Evolutionary conservation across 1,140 invertebrate genomes (phyloP), one percentile per base, ranked within the genome.

Genomic region (Lasaia peninsularis): DNA sequence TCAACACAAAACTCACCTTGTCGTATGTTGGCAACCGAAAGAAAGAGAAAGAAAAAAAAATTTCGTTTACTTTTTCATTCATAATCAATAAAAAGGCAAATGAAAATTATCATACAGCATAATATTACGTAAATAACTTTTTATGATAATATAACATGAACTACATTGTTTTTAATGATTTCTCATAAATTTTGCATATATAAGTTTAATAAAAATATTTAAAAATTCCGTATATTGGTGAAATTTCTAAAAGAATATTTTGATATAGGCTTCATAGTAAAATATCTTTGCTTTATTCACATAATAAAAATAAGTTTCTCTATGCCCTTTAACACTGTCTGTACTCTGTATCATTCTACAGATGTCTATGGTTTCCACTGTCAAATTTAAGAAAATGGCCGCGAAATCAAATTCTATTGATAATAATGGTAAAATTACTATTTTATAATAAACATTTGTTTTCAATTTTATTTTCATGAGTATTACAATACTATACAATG

Each of bases 301-400:
- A 7, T 28, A 6, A 7, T 28, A 0, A 28, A 28, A 28, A 28
- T 3, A 28, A 28, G 24, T 6, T 55, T 62, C 3, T 56, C 52
- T 67, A 56, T 31, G 28, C 28, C 8, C 37, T 33, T 40, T 28
- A 0, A 11, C 51, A 18, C 33, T 34, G 50, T 18, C 9, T 20
- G n/a, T 44, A 5, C 2, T 12, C 2, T 52, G 14, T 24, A 24
- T 18, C 49, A 55, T 49, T 63, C 59, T 70, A 55, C 68, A 53
- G 12, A 54, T 51, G 28, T 52, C 56, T 60, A 24, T 44, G n/a
- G 31, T 24, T 50, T 64, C 61, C 60, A 52, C 61, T 82, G 80
- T 82, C 79, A 84, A 73, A 71, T 78, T 69, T 75, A 71, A 68
- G 75, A 88, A 90, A 84, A 90, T 90, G 88, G 88, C 86, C 74